phyloP scores from a whole-genome alignment of 2,797 vertebrate species.

The Manis crassicaudata region DNA sequence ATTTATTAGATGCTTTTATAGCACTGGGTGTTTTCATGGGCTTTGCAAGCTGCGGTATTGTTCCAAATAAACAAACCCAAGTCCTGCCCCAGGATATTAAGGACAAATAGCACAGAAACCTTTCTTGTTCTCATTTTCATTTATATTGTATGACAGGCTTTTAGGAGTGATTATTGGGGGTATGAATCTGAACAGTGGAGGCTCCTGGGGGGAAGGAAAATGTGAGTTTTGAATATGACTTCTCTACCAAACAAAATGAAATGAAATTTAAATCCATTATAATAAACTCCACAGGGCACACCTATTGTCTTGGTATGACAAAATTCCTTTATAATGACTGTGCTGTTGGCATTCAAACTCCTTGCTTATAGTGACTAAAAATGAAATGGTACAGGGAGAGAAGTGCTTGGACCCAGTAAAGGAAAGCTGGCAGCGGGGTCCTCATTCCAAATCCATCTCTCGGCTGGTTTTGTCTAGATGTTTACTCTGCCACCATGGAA shows the following conservation, averaged over 20 bases:
- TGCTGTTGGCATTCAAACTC: neutral
- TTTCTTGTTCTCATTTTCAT: neutral
- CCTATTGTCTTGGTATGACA: neutral
- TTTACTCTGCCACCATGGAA: rapidly evolving
- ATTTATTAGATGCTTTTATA: neutral
- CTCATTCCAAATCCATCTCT: neutral
- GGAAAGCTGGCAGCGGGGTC: neutral
- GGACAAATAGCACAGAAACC: slow-evolving; percentile 5
- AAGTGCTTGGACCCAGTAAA: too few species aligned
- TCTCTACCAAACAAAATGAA: neutral
- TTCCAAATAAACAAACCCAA: neutral
- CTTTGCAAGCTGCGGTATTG: neutral
- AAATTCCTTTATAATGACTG: neutral
- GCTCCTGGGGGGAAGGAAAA: neutral
- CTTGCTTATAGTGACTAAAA: neutral
- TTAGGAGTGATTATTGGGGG: neutral
- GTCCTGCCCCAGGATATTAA: neutral
- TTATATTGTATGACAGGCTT: neutral
- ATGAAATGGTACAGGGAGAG: neutral
- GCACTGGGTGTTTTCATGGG: neutral
- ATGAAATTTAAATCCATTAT: neutral
- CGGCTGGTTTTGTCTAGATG: neutral
- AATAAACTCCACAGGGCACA: neutral
- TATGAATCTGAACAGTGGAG: neutral
- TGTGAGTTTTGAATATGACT: slow-evolving; percentile 21